Evolutionary conservation across 1,140 invertebrate genomes (phyloP).

Genomic region (Sitodiplosis mosellana): DNA sequence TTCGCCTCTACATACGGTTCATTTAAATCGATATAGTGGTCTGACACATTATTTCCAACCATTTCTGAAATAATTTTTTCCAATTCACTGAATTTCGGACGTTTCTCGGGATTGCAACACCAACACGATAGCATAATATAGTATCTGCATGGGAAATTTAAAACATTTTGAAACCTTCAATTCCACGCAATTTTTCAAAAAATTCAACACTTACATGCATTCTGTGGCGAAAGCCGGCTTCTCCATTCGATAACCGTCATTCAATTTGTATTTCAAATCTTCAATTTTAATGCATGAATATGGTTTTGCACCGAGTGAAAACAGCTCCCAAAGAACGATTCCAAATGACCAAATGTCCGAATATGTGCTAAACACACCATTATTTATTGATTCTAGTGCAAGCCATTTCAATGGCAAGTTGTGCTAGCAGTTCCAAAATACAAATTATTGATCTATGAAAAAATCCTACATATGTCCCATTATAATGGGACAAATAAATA

Average conservation of each 20-base stretch:
- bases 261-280: slow-evolving; percentile 50
- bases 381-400: slow-evolving; percentile 61
- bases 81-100: slow-evolving; percentile 62
- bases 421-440: slow-evolving; percentile 27
- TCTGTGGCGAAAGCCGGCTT: slow-evolving; percentile 59
- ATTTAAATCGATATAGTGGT: no score
- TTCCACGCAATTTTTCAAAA: not conserved
- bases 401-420: slow-evolving; percentile 67
- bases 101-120: slow-evolving; percentile 49
- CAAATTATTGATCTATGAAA: no score
- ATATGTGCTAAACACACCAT: slow-evolving; percentile 64
- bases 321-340: slow-evolving; percentile 61
- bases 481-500: no score
- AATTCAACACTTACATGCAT: slow-evolving; percentile 28
- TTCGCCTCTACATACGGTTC: no score
- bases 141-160: slow-evolving; percentile 37
- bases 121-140: slow-evolving; percentile 74
- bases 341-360: slow-evolving; percentile 44
- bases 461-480: no score
- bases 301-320: slow-evolving; percentile 70
- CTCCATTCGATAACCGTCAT: slow-evolving; percentile 72
- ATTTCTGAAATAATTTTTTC: slow-evolving; percentile 54
- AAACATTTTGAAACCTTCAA: not conserved
- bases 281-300: slow-evolving; percentile 66
- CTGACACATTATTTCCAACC: no score